phyloP scores from a whole-genome alignment of 2,113 vertebrate genomes.

The Rhegmatorhina hoffmannsi region DNA sequence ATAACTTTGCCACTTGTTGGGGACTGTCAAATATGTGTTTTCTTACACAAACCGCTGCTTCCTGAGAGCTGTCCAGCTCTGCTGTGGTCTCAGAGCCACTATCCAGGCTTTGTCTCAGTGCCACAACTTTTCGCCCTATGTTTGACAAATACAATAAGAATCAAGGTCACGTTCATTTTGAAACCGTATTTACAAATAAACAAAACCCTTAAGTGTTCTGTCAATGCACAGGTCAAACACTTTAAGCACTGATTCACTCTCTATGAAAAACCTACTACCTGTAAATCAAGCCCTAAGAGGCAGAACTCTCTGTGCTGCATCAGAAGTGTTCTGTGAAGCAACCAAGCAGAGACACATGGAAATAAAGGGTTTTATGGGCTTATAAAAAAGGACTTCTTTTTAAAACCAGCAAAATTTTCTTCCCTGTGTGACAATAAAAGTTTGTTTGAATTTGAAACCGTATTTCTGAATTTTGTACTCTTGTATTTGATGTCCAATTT shows the following conservation, averaged over 20 bases:
- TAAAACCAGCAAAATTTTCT: background rate
- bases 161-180: background rate
- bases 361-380: background rate
- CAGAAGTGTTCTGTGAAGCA: background rate
- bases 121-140: background rate
- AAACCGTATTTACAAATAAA: background rate
- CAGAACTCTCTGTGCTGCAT: background rate
- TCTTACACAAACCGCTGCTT: background rate
- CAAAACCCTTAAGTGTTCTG: background rate
- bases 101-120: background rate
- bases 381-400: background rate
- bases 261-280: background rate
- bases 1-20: background rate
- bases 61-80: background rate
- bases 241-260: background rate
- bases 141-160: background rate
- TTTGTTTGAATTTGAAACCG: background rate
- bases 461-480: background rate
- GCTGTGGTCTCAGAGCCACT: background rate
- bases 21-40: background rate
- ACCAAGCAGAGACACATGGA: background rate
- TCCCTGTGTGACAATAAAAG: background rate
- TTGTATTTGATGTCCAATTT: background rate
- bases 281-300: background rate
- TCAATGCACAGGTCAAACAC: background rate